Conservation (phyloP, 2,113 vertebrate species). For the Rostratula benghalensis region DNA sequence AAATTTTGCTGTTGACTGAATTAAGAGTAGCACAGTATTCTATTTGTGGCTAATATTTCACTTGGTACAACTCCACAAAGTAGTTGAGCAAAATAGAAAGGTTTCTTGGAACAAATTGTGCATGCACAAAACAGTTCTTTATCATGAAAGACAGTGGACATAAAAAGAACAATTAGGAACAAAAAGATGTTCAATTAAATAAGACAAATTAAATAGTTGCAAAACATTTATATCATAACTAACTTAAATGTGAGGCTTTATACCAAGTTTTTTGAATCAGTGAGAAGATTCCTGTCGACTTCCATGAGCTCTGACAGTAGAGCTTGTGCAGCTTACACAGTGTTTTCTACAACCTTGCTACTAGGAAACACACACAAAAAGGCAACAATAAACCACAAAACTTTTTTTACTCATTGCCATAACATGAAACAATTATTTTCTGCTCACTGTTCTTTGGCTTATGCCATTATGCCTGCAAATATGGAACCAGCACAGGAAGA, state of each 20-base stretch:
- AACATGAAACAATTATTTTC: background rate
- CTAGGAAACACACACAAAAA: background rate
- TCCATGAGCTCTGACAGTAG: background rate
- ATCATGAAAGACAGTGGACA: background rate
- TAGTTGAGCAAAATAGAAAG: background rate
- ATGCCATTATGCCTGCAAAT: background rate
- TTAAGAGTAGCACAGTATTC: background rate
- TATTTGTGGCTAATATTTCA: background rate
- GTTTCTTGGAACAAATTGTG: background rate
- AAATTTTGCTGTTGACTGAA: background rate
- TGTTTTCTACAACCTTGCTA: background rate
- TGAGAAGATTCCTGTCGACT: background rate
- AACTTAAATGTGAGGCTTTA: background rate
- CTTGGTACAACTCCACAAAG: background rate
- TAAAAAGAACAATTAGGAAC: background rate
- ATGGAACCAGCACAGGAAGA: background rate
- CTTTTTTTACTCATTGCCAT: background rate
- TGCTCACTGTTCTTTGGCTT: background rate
- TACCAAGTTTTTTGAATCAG: background rate
- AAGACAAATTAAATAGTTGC: background rate
- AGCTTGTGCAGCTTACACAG: background rate
- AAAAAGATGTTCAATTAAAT: background rate
- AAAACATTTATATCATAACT: background rate
- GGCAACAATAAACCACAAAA: background rate
- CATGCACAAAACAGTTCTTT: accelerated